Evolutionary conservation across 2,888 invertebrate species (phyloP).

Genomic region (Nasonovia ribisnigri): DNA sequence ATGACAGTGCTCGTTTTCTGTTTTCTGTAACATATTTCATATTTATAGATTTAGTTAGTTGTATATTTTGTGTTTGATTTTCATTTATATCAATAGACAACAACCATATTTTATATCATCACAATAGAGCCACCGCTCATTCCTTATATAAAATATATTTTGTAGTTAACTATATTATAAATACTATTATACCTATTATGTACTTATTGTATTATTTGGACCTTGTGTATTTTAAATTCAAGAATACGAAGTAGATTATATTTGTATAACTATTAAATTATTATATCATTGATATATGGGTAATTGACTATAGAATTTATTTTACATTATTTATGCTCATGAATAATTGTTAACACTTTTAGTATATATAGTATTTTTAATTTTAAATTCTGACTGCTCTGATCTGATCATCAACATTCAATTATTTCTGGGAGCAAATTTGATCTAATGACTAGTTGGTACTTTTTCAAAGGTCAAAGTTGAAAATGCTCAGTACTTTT

Average conservation of each 20-base stretch:
- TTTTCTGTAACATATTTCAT: conserved; percentile 47
- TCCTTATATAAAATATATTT: not conserved
- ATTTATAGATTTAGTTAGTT: not conserved
- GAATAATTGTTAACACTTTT: too few species aligned
- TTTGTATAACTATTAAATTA: not conserved
- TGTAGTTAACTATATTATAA: not conserved
- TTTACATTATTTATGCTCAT: too few species aligned
- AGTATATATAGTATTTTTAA: too few species aligned
- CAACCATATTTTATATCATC: not conserved
- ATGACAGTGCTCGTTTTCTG: conserved; percentile 71
- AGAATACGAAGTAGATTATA: not conserved
- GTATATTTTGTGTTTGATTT: not conserved
- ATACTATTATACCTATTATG: not conserved
- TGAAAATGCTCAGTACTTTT: too few species aligned
- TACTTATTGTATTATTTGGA: not conserved
- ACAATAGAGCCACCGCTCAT: not conserved
- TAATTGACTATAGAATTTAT: too few species aligned
- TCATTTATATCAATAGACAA: not conserved
- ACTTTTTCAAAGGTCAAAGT: too few species aligned
- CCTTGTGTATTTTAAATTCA: not conserved
- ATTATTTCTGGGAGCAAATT: too few species aligned
- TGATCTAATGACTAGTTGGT: too few species aligned
- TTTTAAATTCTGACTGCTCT: too few species aligned
- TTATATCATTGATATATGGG: too few species aligned
- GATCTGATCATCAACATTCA: too few species aligned